These are phyloP conservation scores for Rhopilema esculentum DNA, from an alignment of 30 jellyfish, hydroid and myxozoan genomes.

Conservation along the genomic window DNA sequence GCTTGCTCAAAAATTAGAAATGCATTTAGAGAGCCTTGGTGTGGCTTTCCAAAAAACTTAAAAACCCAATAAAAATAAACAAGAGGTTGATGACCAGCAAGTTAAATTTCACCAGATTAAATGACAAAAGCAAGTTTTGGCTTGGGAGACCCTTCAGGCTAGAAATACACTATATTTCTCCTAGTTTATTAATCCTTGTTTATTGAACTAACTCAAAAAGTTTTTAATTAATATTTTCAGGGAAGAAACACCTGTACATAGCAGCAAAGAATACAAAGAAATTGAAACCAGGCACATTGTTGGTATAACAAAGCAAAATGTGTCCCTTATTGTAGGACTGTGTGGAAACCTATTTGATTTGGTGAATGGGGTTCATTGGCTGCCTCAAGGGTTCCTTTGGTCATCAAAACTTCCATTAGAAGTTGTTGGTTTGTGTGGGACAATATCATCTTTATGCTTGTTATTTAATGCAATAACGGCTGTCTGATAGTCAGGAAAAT, in stretches of 20 bases:
- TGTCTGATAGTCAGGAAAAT: neutral
- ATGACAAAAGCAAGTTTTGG: too few species aligned
- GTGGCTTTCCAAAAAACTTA: too few species aligned
- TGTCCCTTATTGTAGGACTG: slow-evolving; percentile 10
- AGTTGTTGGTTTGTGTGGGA: slow-evolving; percentile 70
- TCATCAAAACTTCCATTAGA: slow-evolving; percentile 58
- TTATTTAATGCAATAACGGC: slow-evolving; percentile 16
- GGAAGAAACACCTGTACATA: neutral
- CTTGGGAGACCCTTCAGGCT: too few species aligned
- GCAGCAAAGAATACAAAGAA: neutral
- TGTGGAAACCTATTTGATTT: slow-evolving; percentile 46
- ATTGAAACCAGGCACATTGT: neutral
- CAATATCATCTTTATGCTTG: slow-evolving; percentile 57
- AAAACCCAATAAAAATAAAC: too few species aligned
- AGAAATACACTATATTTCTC: too few species aligned
- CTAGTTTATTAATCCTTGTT: too few species aligned
- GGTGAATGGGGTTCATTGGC: slow-evolving; percentile 68
- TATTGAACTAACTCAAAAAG: too few species aligned
- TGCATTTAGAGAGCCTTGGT: too few species aligned
- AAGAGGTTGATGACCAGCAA: too few species aligned
- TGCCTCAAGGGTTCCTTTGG: slow-evolving; percentile 68
- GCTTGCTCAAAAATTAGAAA: too few species aligned
- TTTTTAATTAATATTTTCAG: neutral
- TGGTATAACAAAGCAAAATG: neutral
- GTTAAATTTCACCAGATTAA: too few species aligned